Percentiles rank a stretch among this genome's conserved stretches.
phyloP scores from a whole-genome alignment of 1,140 invertebrate species.

The Platyura marginata region DNA sequence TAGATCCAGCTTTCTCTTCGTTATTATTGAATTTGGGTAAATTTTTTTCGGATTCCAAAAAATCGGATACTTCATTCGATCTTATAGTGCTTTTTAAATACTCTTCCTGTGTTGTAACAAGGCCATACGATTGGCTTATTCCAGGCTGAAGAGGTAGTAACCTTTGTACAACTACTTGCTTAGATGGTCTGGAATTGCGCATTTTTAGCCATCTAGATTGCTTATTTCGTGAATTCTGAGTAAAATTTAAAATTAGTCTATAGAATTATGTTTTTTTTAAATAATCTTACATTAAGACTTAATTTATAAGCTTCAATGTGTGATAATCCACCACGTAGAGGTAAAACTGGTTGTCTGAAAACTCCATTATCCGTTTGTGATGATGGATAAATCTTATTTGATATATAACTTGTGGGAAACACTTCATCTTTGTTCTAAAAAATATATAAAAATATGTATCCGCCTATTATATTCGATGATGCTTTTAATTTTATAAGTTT shows the following conservation, averaged over 20 bases:
- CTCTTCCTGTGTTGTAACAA: no score
- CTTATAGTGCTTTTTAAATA: no score
- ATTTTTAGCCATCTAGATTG: constrained; percentile 9
- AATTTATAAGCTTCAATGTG: neutral
- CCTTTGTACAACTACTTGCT: constrained; percentile 36
- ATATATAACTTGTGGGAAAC: constrained; percentile 1
- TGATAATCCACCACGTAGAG: constrained; percentile 8
- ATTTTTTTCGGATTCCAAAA: no score
- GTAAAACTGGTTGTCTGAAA: constrained; percentile 19
- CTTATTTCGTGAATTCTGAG: neutral
- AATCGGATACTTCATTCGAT: no score
- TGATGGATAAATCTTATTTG: constrained; percentile 5
- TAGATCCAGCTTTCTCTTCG: no score
- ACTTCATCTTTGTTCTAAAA: constrained; percentile 1
- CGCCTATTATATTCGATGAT: no score
- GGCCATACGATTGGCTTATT: neutral
- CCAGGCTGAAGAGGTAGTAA: constrained; percentile 31
- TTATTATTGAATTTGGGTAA: no score
- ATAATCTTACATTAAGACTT: neutral
- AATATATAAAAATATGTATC: neutral
- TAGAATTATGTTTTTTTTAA: neutral
- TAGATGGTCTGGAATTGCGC: constrained; percentile 20
- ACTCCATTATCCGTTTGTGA: constrained; percentile 5
- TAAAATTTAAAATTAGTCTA: neutral
- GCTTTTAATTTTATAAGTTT: no score